Conservation (phyloP, 2,113 vertebrate species). For the Malurus alboscapulatus region DNA sequence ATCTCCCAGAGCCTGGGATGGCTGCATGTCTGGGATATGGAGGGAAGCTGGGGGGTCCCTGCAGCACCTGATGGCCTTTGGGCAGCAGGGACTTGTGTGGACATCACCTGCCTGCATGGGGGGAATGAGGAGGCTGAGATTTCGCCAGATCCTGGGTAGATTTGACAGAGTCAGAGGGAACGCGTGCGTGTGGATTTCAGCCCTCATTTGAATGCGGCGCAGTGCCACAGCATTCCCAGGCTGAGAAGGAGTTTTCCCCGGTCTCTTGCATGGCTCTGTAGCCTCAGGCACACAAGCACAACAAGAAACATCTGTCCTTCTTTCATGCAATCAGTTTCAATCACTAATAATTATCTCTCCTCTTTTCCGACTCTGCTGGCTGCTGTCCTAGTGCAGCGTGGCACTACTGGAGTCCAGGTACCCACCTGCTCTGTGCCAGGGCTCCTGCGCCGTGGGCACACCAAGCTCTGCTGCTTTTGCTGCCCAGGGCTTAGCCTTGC, state of each 20-base stretch:
- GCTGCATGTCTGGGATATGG: rapidly evolving
- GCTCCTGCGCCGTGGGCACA: rapidly evolving
- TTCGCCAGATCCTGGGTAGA: not conserved
- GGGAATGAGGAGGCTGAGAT: not conserved
- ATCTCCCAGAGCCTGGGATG: not conserved
- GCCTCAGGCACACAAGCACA: slow-evolving; percentile 52
- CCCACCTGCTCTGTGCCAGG: not conserved
- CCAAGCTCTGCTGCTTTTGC: not conserved
- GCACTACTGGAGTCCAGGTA: not conserved
- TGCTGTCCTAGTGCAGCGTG: not conserved
- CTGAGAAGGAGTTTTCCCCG: slow-evolving; percentile 1
- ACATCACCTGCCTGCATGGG: not conserved
- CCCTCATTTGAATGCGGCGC: slow-evolving; percentile 1
- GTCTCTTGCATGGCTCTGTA: slow-evolving; percentile 25
- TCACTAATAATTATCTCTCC: slow-evolving; percentile 66
- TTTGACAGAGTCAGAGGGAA: not conserved
- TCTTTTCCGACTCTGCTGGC: slow-evolving; percentile 37
- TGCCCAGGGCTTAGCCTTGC: not conserved
- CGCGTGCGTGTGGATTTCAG: not conserved
- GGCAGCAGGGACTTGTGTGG: not conserved
- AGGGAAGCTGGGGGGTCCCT: not conserved
- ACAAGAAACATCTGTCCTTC: slow-evolving; percentile 64
- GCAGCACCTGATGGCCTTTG: not conserved
- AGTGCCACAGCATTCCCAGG: not conserved
- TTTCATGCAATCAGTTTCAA: slow-evolving; percentile 64